Base-by-base conservation (phyloP, 2,797 vertebrate species). In the Amniataba percoides region DNA sequence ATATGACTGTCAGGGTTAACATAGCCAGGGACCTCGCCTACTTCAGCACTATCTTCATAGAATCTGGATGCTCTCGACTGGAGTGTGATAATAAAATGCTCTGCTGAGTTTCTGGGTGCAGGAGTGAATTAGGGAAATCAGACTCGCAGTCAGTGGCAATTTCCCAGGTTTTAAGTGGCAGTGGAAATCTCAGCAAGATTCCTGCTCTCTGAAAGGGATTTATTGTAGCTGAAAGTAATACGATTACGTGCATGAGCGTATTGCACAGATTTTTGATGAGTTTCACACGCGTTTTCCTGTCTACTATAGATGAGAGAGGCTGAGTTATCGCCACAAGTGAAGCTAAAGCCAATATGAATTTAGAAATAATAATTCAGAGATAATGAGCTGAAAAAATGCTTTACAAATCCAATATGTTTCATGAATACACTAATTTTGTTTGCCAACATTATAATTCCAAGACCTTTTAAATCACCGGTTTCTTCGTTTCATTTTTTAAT, bases 121-220 rank as follows among this genome's bases (percentile, higher is more conserved):
- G 71, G 74, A 90, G 81, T 89, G 87, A 93, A 91, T 92, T 92
- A 93, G 83, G 89, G 81, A 92, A 91, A 91, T 92, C 80, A 86
- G 72, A 85, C 74, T 83, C 82, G 7, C 77, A 91, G 84, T 91
- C 88, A 76, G 75, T 67, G 71, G 87, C 87, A 90, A 90, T 91
- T 92, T 92, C 78, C 69, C 79, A 88, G 79, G 67, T 88, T 91
- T 93, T 90, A 90, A 93, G 87, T 89, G 87, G 87, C 80, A 68
- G 77, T 74, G 81, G 78, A 87, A 92, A 89, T 88, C 87, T 90
- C 87, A 74, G 80, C 65, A 77, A 88, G 74, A 90, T 86, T 76
- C 62, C 75, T 79, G 21, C 52, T 82, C 72, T 87, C 61, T 86
- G 78, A 90, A 85, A 83, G 74, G 80, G 77, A 89, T 89, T 91